These are phyloP conservation scores for Rhyacichthys aspro DNA, from an alignment of 2,797 vertebrate species.

Conservation along the genomic window DNA sequence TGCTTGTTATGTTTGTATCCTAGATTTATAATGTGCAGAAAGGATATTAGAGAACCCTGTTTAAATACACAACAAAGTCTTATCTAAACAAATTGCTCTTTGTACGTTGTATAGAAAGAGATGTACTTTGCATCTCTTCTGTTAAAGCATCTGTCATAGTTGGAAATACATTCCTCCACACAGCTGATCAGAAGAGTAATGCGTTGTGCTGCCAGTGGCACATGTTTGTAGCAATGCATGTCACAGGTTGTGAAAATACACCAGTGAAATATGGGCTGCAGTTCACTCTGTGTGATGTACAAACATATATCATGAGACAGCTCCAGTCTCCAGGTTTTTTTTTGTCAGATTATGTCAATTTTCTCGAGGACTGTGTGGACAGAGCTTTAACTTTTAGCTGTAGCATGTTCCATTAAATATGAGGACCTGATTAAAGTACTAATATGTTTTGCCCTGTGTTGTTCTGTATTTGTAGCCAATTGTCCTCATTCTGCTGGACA, in stretches of 20 bases:
- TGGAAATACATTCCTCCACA: too few species aligned
- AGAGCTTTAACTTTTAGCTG: not conserved
- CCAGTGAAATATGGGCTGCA: not conserved
- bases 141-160: too few species aligned
- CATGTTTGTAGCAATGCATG: not conserved
- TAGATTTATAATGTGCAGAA: too few species aligned
- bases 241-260: constrained; percentile 1
- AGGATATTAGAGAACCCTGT: too few species aligned
- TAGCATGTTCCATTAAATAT: not conserved
- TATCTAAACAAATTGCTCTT: too few species aligned
- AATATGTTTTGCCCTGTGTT: not conserved
- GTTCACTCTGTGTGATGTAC: not conserved
- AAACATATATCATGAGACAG: not conserved
- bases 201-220: not conserved
- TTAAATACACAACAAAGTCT: too few species aligned
- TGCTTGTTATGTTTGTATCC: too few species aligned
- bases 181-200: not conserved
- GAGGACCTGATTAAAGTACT: not conserved
- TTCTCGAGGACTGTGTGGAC: not conserved
- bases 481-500: constrained; percentile 90
- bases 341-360: too few species aligned
- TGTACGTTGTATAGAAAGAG: too few species aligned
- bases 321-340: not conserved
- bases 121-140: too few species aligned
- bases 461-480: constrained; percentile 80